phyloP scores from a whole-genome alignment of 2,888 invertebrate genomes.

The Hydraecia micacea region DNA sequence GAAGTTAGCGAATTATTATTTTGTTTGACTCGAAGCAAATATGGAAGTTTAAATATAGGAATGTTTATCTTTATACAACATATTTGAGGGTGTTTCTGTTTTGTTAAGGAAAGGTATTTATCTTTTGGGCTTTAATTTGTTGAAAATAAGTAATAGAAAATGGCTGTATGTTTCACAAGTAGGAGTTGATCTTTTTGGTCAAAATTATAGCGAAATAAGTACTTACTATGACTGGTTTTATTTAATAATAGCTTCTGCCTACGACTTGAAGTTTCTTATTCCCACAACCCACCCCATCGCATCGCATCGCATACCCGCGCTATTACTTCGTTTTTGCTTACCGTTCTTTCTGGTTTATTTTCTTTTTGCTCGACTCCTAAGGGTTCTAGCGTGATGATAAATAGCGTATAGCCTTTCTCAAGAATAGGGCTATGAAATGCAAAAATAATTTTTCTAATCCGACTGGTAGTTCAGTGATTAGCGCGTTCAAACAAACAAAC shows the following conservation, averaged over 20 bases:
- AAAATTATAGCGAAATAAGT: background rate
- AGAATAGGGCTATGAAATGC: background rate
- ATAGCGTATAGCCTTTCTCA: background rate
- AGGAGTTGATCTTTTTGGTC: background rate
- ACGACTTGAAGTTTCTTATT: background rate
- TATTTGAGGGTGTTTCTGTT: slow-evolving; percentile 5
- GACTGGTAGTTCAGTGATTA: background rate
- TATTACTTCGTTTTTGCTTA: no score
- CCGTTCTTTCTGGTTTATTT: background rate
- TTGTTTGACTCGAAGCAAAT: slow-evolving; percentile 58
- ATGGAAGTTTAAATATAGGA: slow-evolving; percentile 45
- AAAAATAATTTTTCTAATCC: background rate
- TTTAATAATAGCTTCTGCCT: background rate
- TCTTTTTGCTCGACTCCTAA: background rate
- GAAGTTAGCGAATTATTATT: slow-evolving; percentile 58
- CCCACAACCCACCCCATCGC: background rate
- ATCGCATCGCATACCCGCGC: background rate
- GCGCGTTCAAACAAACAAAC: background rate
- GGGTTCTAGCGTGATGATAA: background rate
- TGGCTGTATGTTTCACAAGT: background rate
- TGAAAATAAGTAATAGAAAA: background rate
- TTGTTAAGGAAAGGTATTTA: background rate
- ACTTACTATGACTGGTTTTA: background rate
- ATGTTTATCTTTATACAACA: slow-evolving; percentile 15
- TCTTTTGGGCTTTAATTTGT: slow-evolving; percentile 8